Percentiles rank a stretch among this genome's conserved stretches.
Conservation (phyloP, 2,888 invertebrate species). For the Mellilla xanthometata region DNA sequence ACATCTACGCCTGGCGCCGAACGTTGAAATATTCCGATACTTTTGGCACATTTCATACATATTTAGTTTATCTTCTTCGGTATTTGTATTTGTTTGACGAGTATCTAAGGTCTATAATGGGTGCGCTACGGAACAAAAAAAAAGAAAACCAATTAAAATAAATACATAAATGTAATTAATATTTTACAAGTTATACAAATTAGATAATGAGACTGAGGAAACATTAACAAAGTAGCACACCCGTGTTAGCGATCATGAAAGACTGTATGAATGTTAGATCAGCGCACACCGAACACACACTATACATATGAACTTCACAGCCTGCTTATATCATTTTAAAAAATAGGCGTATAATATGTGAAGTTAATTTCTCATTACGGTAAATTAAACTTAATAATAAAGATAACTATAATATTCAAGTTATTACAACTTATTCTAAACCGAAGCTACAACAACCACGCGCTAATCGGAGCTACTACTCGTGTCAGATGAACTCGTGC, state of each 20-base stretch:
- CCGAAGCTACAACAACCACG: conserved; percentile 52
- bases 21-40: conserved; percentile 38
- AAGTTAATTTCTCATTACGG: conserved; percentile 16
- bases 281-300: conserved; percentile 23
- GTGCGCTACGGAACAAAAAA: conserved; percentile 75
- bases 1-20: conserved; percentile 61
- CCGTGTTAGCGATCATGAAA: conserved; percentile 48
- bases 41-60: conserved; percentile 28
- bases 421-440: conserved; percentile 26
- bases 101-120: conserved; percentile 70
- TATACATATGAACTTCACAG: conserved; percentile 28
- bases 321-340: conserved; percentile 15
- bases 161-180: conserved; percentile 4
- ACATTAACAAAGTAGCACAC: conserved; percentile 54
- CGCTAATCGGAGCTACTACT: conserved; percentile 74
- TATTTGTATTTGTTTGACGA: conserved; percentile 74
- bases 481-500: conserved; percentile 75
- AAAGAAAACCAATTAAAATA: conserved; percentile 12
- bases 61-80: conserved; percentile 60
- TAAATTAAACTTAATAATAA: conserved; percentile 18
- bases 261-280: conserved; percentile 17
- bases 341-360: conserved; percentile 7
- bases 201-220: neutral
- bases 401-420: conserved; percentile 25
- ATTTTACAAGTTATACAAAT: conserved; percentile 12